Evolutionary conservation across 2,113 vertebrate species (phyloP), one percentile per base, ranked within the genome.

Genomic region (Collichthys lucidus): DNA sequence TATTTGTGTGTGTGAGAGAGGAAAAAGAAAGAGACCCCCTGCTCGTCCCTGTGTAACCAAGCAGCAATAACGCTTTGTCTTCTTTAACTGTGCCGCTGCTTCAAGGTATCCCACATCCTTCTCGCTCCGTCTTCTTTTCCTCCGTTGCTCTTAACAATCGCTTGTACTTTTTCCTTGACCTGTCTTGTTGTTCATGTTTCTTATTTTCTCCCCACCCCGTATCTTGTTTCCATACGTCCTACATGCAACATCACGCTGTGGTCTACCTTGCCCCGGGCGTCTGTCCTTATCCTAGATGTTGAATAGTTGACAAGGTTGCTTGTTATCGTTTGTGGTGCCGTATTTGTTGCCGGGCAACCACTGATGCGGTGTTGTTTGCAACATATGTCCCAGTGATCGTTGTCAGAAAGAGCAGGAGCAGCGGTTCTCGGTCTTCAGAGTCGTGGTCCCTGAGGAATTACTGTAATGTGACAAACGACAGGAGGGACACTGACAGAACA

Each of bases 11-110:
- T 82, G 71, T 53, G 84, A 85, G 55, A 55, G 29, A 66, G 65
- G 62, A 73, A 55, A 24, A 42, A 61, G 73, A 67, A 46, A 68
- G 50, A 77, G 63, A 50, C 69, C 70, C 75, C 74, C 66, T 29
- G 60, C 84, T 85, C 62, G 4, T 76, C 78, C 77, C 89, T 52
- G 88, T 78, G 91, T 88, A 89, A 84, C 92, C 89, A 56, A 89
- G 89, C 86, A 77, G 91, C 83, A 92, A 79, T 40, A 91, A 92
- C 90, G 90, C 89, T 94, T 95, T 93, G 94, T 95, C 93, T 95
- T 95, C 94, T 94, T 95, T 94, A 96, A 92, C 92, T 91, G 92
- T 86, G 77, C 76, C 66, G 75, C 86, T 82, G 75, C 89, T 91
- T 91, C 92, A 90, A 92, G 90, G 92, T 89, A 71, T 72, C 85